Base-by-base conservation (phyloP, 2,113 vertebrate genomes). In the Xiphias gladius region DNA sequence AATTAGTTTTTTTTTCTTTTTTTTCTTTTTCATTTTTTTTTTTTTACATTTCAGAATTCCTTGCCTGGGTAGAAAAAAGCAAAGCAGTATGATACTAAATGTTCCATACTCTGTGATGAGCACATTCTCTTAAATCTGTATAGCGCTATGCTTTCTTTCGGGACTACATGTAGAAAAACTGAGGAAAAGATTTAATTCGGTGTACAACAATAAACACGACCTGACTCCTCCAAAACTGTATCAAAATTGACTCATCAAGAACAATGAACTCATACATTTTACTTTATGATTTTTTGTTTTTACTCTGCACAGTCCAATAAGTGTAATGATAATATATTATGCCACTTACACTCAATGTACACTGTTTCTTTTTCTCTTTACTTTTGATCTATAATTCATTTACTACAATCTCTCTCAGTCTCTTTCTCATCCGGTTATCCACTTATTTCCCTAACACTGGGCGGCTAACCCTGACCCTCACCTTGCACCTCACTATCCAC, bases 381-480 rank as follows among this genome's bases (percentile, higher is more conserved):
- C 73, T 58, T 59, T n/a, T 61, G 35, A 43, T 46, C 66, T 73
- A 37, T 80, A 67, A 87, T 89, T 80, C 10, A 81, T 82, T 87
- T 73, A 74, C 39, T 73, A 81, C 75, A 73, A 66, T 79, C 67
- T 86, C 76, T 76, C 76, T 24, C 6, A 2, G 58, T 79, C 57
- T 63, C 76, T 58, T 76, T 91, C 80, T 88, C 88, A 87, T 89
- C 82, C 88, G 81, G 83, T 93, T 92, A 91, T 89, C 91, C 89
- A 90, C 89, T 90, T 92, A 87, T 92, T 91, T 91, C 87, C 82
- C 75, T 86, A 88, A 86, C 86, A 76, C 63, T 62, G 20, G 73
- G 75, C 20, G 8, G 55, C 71, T 87, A 87, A 89, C 89, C 83
- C 87, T 89, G 91, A 90, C 85, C 89, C 88, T 88, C 80, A 90